A percentile compares a stretch with the other conserved stretches of the same genome.
Conservation (phyloP, 2,797 vertebrate genomes). For the Cossypha heuglini region DNA sequence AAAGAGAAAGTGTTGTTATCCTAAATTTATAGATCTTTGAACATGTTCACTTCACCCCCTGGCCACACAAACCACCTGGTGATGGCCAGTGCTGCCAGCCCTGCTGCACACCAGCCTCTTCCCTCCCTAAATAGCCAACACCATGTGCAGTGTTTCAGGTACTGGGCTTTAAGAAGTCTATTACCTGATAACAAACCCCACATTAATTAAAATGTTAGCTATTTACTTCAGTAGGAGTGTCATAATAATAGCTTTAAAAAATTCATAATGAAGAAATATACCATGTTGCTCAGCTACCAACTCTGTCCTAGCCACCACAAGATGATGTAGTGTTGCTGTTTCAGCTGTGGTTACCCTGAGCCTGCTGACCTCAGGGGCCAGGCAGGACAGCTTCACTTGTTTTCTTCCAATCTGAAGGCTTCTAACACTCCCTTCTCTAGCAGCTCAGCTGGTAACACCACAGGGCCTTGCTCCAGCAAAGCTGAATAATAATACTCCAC, state of each 20-base stretch:
- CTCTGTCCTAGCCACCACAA: neutral
- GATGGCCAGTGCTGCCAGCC: neutral
- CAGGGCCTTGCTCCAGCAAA: neutral
- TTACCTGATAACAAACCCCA: neutral
- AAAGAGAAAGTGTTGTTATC: neutral
- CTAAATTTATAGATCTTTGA: neutral
- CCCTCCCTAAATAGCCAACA: neutral
- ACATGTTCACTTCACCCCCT: neutral
- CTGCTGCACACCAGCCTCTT: neutral
- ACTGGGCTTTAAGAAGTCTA: neutral
- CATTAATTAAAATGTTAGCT: neutral
- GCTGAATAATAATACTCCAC: neutral
- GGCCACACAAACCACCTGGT: neutral
- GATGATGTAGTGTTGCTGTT: neutral
- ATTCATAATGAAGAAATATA: neutral
- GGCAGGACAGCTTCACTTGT: neutral
- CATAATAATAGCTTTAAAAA: rapidly evolving
- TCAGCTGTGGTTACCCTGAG: rapidly evolving
- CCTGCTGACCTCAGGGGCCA: no score
- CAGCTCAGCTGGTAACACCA: neutral
- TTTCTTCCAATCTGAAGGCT: neutral
- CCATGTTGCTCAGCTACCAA: rapidly evolving
- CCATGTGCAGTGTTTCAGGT: rapidly evolving
- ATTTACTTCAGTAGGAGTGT: neutral
- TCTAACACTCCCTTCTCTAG: neutral